phyloP scores from a whole-genome alignment of 2,797 vertebrate genomes.

The Tapirus indicus region DNA sequence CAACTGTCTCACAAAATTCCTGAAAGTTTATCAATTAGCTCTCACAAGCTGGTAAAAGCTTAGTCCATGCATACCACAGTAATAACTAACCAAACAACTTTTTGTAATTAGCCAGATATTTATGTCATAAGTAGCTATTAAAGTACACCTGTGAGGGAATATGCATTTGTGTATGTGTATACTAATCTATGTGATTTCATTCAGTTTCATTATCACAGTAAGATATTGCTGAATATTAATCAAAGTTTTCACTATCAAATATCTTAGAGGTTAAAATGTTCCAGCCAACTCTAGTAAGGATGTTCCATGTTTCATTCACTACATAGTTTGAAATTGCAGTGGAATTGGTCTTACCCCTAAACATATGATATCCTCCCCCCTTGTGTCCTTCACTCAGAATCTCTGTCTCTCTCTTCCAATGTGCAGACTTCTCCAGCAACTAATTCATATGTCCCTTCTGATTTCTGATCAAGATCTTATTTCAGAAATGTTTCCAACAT shows the following conservation, averaged over 20 bases:
- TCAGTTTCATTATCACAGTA: background rate
- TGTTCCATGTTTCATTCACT: background rate
- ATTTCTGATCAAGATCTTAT: conserved; percentile 15
- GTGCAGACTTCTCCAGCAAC: background rate
- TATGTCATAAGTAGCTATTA: background rate
- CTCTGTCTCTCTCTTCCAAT: background rate
- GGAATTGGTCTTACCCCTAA: background rate
- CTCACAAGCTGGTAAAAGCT: background rate
- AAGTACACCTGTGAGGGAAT: background rate
- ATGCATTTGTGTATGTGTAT: background rate
- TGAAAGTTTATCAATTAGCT: background rate
- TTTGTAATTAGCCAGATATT: background rate
- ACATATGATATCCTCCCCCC: background rate
- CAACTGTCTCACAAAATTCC: background rate
- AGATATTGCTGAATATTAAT: conserved; percentile 13
- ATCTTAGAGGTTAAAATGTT: background rate
- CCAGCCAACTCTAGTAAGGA: background rate
- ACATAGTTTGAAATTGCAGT: background rate
- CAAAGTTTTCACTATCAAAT: background rate
- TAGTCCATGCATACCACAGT: background rate
- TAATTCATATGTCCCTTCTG: background rate
- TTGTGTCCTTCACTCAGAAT: background rate
- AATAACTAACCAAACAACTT: background rate
- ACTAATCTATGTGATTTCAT: background rate
- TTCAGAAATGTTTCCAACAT: conserved; percentile 21